Conservation (phyloP, 2,888 invertebrate species). For the Cataglyphis livida region DNA sequence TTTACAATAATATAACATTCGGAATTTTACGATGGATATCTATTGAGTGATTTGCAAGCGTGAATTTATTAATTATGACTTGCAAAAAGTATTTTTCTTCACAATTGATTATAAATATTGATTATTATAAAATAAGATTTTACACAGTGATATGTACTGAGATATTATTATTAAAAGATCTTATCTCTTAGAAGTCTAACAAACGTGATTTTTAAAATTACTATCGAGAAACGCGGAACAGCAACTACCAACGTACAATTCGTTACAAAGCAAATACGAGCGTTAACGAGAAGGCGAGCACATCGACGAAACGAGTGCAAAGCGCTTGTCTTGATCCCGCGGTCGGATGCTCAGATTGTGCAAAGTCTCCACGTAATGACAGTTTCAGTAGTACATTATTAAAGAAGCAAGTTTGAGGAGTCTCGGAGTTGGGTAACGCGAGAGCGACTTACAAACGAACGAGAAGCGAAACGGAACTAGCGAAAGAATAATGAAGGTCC, state of each 20-base stretch:
- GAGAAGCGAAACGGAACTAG: slow-evolving; percentile 7
- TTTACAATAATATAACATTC: neutral
- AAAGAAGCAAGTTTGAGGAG: slow-evolving; percentile 64
- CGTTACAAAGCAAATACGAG: slow-evolving; percentile 41
- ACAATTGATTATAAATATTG: neutral
- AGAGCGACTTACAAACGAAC: slow-evolving; percentile 28
- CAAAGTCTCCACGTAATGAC: slow-evolving; percentile 67
- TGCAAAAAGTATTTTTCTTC: neutral
- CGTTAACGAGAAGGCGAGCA: slow-evolving; percentile 62
- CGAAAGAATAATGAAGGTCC: neutral
- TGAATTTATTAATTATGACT: neutral
- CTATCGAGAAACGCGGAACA: neutral
- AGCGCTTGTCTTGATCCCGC: slow-evolving; percentile 53
- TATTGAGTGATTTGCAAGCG: neutral
- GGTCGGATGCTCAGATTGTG: slow-evolving; percentile 61
- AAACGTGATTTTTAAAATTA: neutral
- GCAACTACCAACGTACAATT: neutral
- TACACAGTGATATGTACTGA: neutral
- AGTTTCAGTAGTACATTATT: slow-evolving; percentile 72
- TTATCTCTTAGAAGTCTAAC: neutral
- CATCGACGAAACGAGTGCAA: slow-evolving; percentile 21
- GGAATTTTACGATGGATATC: neutral
- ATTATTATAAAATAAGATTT: neutral
- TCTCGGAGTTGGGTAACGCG: slow-evolving; percentile 49
- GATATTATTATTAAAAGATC: neutral